These are phyloP conservation scores for Pseudococcus viburni DNA, from an alignment of 2,888 invertebrate genomes.

Conservation along the genomic window DNA sequence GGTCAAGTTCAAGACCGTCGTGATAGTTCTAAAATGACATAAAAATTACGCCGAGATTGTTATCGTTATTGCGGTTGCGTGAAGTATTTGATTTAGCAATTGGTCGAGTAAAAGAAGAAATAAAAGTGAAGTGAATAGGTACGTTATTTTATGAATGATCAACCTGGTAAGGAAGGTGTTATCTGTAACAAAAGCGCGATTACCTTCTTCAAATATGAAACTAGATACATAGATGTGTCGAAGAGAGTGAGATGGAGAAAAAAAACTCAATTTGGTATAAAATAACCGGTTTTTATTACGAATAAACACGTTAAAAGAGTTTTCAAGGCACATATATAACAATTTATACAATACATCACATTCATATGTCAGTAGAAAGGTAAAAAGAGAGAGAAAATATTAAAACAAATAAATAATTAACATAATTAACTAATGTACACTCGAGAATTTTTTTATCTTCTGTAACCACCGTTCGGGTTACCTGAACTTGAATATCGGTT, in stretches of 20 bases:
- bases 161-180: too few relatives aligned
- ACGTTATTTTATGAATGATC: not conserved
- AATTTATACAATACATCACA: slow-evolving; percentile 59
- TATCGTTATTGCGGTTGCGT: slow-evolving; percentile 28
- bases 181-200: not conserved
- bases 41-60: slow-evolving; percentile 6
- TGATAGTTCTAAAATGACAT: slow-evolving; percentile 19
- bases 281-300: slow-evolving; percentile 49
- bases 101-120: slow-evolving; percentile 26
- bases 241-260: not conserved
- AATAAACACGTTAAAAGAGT: slow-evolving; percentile 54
- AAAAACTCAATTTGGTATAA: slow-evolving; percentile 42
- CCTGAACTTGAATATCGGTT: slow-evolving; percentile 63
- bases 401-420: slow-evolving; percentile 55
- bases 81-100: slow-evolving; percentile 28
- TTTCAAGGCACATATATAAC: slow-evolving; percentile 52
- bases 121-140: slow-evolving; percentile 19
- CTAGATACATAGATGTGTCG: not conserved
- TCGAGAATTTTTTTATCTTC: slow-evolving; percentile 50
- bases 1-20: slow-evolving; percentile 46
- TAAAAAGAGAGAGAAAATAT: slow-evolving; percentile 43
- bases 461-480: slow-evolving; percentile 63
- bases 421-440: slow-evolving; percentile 12
- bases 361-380: slow-evolving; percentile 50
- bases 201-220: not conserved